Base-by-base conservation (phyloP, 2,888 invertebrate species). In the Epsilonema sp. region DNA sequence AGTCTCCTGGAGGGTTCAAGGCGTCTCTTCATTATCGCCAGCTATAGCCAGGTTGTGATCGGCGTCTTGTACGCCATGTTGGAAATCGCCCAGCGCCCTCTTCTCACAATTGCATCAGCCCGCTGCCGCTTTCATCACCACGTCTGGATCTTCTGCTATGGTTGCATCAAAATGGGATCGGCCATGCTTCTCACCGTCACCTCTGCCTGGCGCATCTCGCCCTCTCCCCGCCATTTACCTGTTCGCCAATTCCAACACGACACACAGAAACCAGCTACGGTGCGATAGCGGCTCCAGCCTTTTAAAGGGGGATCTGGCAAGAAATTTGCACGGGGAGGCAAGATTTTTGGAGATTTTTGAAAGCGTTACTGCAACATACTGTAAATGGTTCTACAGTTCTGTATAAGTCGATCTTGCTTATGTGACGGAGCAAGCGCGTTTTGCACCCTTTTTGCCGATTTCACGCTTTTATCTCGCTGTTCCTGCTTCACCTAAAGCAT, bases 21-120 rank as follows among this genome's bases (percentile, higher is more conserved):
- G 5, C 3, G 40, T 21, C 36, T 11, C 22, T 37, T 36, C 21
- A 44, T 4, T 2, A 8, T 16, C 20, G 3, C 16, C 22, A 19
- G 31, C 8, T 41, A 16, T 11, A 20, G 8, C 2, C 42, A 42
- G 26, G 13, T 44, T 21, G 23, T 44, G 16, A 8, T 37, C 19
- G 38, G 37, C 44, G n/a, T 23, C 19, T 3, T 42, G 19, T 46
- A 42, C 37, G 23, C 31, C n/a, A 20, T 46, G 16, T 38, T 46
- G 4, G 46, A 46, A 20, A 19, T 42, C 11, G 21, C 26, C 42
- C 13, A 36, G 26, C 22, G 24, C 19, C 23, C 42, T 46, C 22
- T 46, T 42, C 24, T 26, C 42, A 22, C 42, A 46, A 24, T 21
- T 25, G 22, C 25, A 42, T 46, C 46, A 46, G 21, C n/a, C 39